Base-by-base conservation (phyloP, 2,797 vertebrate genomes). In the Cryptoblepharus egeriae region DNA sequence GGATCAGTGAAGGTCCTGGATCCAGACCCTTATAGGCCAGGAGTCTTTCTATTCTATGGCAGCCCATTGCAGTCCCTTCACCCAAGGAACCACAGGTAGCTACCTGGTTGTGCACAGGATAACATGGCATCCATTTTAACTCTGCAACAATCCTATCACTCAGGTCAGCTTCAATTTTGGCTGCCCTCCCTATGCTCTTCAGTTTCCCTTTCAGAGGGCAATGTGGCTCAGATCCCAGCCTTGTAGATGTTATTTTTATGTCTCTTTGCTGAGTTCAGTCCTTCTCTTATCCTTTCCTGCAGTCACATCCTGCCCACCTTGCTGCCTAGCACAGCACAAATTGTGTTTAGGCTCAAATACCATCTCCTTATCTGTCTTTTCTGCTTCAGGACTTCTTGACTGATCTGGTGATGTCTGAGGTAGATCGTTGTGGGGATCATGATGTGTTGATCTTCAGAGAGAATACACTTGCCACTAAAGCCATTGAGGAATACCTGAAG, bases 401-500 rank as follows among this genome's bases (percentile, higher is more conserved):
- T 0, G 98, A 99, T 91, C 93, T 99, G 93, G 98, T 99, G 93
- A 98, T 99, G 98, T 98, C 98, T 0, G 98, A 99, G 90, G 97
- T 99, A 32, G 98, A 99, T 88, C 97, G 98, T n/a, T 99, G 98
- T 77, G 98, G 97, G 28, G 98, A 99, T 28, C 98, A 99, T 1
- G 98, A 99, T 18, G 97, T 97, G 75, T 95, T 99, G 92, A 98
- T 99, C 95, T 99, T 99, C 96, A 97, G 98, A 90, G 98, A 99
- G 94, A 99, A 99, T 94, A 99, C 98, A 0, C 95, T 99, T 64
- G 98, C 98, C 84, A 99, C 98, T 90, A 99, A 99, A 94, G 97
- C 98, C 90, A 98, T 99, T 82, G 98, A 99, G 91, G 98, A 99
- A 22, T 99, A 98, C 89, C 96, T 99, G 80, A 99, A 99, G 92